Base-by-base conservation (phyloP, 2,113 vertebrate genomes). In the Australoheros scitulus region DNA sequence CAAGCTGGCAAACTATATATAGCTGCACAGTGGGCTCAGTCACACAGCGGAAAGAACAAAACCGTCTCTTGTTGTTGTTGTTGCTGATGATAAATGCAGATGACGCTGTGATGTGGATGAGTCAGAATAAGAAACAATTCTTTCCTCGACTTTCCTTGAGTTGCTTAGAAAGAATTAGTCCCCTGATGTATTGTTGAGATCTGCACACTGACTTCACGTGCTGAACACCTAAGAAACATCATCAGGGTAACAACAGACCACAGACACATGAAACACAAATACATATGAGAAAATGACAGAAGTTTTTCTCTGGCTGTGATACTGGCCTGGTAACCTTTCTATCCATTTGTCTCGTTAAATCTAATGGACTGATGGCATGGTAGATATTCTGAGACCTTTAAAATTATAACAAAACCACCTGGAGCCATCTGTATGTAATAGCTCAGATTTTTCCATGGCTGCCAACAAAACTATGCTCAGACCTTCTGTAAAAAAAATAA, bases 1-100 rank as follows among this genome's bases (percentile, higher is more conserved):
- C 86, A 81, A 76, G 79, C 79, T 84, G 76, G 47, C 17, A 83
- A 75, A 87, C 89, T 91, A 93, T 93, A 93, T 90, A 89, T 92
- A 93, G 89, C 85, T 9, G 43, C 87, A 43, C 78, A 79, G 79
- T 83, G 79, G 58, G 72, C 77, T 88, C 80, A 77, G 85, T 60
- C 57, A 38, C 80, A 85, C 72, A 47, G 83, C 74, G 29, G 59
- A 84, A 43, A 77, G 72, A 84, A 88, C 76, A 83, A 84, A 89
- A 74, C 74, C 68, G 4, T 26, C 5, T n/a, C 57, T 83, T 65
- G 55, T 63, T 78, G 36, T 38, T 34, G 72, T 83, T 81, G 63
- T 58, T 83, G 83, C 29, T 83, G 41, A 22, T 80, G 64, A 86
- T 86, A 43, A 84, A 84, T 18, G 50, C 57, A 4, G 50, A 85